Evolutionary conservation across 2,113 vertebrate genomes (phyloP).

Genomic region (Neopipo cinnamomea): DNA sequence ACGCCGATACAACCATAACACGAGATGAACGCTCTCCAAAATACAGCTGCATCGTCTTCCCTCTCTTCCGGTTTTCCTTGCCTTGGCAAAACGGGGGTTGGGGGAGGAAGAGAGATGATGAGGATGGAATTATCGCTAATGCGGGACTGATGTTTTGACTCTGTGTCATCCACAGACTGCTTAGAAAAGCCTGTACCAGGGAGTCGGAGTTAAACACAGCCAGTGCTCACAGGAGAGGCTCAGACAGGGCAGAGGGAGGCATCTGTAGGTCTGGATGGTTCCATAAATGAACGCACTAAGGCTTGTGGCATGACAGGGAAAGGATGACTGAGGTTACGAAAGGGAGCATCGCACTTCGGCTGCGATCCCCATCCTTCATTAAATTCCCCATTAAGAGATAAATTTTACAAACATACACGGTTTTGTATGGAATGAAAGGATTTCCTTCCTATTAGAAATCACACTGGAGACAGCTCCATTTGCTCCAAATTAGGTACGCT

Average conservation of each 20-base stretch:
- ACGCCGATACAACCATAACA: slow-evolving; percentile 31
- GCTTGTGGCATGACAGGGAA: neutral
- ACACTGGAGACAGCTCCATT: neutral
- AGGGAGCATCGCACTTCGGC: neutral
- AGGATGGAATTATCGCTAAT: neutral
- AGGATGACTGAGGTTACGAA: neutral
- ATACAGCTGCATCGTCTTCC: slow-evolving; percentile 37
- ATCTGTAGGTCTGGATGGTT: slow-evolving; percentile 16
- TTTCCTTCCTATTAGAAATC: neutral
- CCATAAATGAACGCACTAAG: neutral
- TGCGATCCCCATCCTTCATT: neutral
- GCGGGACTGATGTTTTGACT: neutral
- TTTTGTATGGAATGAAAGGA: neutral
- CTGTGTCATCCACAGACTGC: neutral
- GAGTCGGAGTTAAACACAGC: neutral
- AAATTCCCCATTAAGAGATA: neutral
- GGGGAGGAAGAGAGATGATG: neutral
- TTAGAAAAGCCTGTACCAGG: neutral
- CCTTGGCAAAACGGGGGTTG: neutral
- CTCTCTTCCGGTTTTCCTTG: neutral
- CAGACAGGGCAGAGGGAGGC: neutral
- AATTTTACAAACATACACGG: neutral
- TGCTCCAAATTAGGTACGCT: neutral
- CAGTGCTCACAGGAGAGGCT: neutral
- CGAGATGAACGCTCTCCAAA: neutral